Conservation (phyloP, 2,113 vertebrate species). For the Vidua macroura region DNA sequence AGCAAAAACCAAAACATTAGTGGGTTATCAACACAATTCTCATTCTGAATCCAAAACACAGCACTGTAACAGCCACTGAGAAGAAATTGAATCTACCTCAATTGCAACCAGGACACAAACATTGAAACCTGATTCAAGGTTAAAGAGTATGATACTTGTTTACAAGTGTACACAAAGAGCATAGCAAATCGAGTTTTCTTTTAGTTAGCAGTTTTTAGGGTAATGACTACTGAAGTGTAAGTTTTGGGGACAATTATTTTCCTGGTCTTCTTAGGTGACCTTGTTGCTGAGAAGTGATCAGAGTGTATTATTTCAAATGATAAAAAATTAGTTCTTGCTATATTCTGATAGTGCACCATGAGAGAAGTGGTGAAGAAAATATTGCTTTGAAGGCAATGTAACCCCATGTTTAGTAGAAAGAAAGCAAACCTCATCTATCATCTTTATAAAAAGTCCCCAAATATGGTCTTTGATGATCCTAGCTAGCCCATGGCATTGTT, state of each 20-base stretch:
- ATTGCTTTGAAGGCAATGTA: constrained; percentile 16
- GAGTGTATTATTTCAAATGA: background rate
- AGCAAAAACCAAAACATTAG: background rate
- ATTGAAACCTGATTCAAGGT: background rate
- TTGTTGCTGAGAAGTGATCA: background rate
- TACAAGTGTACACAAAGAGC: background rate
- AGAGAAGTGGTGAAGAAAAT: background rate
- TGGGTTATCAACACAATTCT: background rate
- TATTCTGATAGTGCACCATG: background rate
- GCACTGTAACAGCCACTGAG: too few species aligned
- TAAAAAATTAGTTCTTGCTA: background rate
- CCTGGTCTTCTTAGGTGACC: background rate
- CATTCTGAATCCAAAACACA: background rate
- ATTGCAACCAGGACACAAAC: background rate
- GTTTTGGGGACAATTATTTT: background rate
- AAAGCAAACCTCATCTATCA: constrained; percentile 62
- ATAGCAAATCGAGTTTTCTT: background rate
- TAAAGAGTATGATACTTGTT: background rate
- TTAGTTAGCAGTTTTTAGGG: background rate
- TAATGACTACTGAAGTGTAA: background rate
- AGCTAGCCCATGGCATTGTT: background rate
- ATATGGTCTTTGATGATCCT: background rate
- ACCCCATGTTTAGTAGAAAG: constrained; percentile 43
- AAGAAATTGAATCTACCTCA: background rate
- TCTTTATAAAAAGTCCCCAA: constrained; percentile 37